phyloP scores from a whole-genome alignment of 1,140 invertebrate species.

The Cydia splendana region DNA sequence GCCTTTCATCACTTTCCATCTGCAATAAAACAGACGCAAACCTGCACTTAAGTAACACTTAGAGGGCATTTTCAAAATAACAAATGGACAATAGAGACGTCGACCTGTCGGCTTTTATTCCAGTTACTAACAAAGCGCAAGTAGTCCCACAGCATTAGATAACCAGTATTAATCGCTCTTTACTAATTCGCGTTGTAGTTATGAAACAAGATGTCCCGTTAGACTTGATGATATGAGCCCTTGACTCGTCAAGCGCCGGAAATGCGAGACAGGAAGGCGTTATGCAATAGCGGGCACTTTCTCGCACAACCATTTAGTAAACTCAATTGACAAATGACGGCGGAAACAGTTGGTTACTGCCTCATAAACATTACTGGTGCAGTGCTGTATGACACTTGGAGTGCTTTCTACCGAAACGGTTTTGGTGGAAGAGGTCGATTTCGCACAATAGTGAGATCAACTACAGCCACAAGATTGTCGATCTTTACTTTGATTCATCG shows the following conservation, averaged over 20 bases:
- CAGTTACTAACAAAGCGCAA: not conserved
- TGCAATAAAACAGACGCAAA: not conserved
- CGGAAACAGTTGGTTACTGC: conserved; percentile 16
- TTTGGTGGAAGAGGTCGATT: not conserved
- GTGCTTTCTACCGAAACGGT: not conserved
- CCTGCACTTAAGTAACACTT: not conserved
- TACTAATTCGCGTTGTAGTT: no score
- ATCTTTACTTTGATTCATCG: no score
- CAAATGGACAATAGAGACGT: not conserved
- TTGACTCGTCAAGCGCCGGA: not conserved
- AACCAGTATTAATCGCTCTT: no score
- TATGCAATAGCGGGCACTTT: conserved; percentile 29
- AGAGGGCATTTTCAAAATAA: not conserved
- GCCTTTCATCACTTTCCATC: not conserved
- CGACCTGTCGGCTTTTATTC: not conserved
- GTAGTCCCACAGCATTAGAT: no score
- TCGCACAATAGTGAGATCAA: not conserved
- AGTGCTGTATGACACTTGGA: not conserved
- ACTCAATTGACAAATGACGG: conserved; percentile 22
- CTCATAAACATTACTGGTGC: conserved; percentile 5
- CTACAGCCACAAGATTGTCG: no score
- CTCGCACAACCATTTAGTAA: conserved; percentile 26
- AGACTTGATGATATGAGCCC: not conserved
- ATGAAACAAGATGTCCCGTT: no score
- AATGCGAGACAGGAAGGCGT: conserved; percentile 14